Percentiles rank a stretch among this genome's conserved stretches.
Evolutionary conservation across 1,140 invertebrate species (phyloP).

Genomic region (Galleria mellonella): DNA sequence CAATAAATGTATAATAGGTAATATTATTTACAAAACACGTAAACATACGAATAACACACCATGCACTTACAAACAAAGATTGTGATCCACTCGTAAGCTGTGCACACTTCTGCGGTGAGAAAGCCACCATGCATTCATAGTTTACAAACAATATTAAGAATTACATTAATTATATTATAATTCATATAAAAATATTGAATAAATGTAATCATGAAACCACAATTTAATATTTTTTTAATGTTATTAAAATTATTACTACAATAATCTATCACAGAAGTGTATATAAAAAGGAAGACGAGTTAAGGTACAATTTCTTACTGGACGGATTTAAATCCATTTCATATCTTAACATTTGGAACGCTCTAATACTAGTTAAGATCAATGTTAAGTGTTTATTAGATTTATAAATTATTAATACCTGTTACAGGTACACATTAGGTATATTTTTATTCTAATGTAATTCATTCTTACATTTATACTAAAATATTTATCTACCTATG

Average conservation of each 20-base stretch:
- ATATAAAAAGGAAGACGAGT: conserved; percentile 6
- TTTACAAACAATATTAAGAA: conserved; percentile 20
- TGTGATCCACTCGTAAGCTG: conserved; percentile 53
- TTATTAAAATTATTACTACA: neutral
- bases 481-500: neutral
- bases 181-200: conserved; percentile 21
- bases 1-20: conserved; percentile 48
- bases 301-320: neutral
- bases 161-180: conserved; percentile 11
- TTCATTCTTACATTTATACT: neutral
- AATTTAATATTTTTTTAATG: too few relatives aligned
- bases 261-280: conserved; percentile 39
- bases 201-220: conserved; percentile 1
- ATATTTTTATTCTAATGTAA: neutral
- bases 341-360: too few relatives aligned
- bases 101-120: conserved; percentile 50
- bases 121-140: conserved; percentile 61
- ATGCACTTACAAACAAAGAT: conserved; percentile 65
- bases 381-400: too few relatives aligned
- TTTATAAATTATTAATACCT: too few relatives aligned
- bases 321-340: neutral
- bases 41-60: conserved; percentile 63
- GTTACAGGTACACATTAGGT: neutral
- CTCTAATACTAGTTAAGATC: too few relatives aligned
- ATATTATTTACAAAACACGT: conserved; percentile 68